Evolutionary conservation across 2,888 invertebrate species (phyloP).

Genomic region (Apodemia zela): DNA sequence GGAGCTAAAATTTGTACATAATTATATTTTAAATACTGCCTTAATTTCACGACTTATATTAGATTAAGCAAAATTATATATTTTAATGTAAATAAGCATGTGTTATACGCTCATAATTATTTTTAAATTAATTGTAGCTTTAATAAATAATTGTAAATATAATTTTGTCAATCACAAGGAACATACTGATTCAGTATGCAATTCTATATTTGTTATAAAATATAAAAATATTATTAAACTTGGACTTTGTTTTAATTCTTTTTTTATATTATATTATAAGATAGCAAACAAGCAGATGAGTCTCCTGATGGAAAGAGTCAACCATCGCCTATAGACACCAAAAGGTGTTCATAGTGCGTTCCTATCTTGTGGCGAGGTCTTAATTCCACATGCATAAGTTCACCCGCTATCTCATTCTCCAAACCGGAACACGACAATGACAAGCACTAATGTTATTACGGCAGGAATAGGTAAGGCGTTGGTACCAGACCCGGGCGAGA

Average conservation of each 20-base stretch:
- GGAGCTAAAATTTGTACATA: constrained; percentile 28
- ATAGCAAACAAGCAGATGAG: no score
- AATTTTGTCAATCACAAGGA: constrained; percentile 52
- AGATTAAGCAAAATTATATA: constrained; percentile 41
- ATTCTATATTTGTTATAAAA: constrained; percentile 79
- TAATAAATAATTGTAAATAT: constrained; percentile 65
- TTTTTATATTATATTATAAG: no score
- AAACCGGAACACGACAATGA: no score
- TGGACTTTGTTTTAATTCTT: constrained; percentile 28
- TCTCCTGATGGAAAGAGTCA: no score
- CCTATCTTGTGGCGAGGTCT: no score
- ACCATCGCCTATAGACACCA: no score
- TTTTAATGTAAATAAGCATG: constrained; percentile 44
- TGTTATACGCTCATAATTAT: constrained; percentile 43
- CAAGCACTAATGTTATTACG: no score
- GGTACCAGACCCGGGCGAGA: no score
- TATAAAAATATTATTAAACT: constrained; percentile 54
- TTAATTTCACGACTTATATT: constrained; percentile 60
- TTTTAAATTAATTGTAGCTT: constrained; percentile 64
- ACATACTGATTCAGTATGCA: constrained; percentile 59
- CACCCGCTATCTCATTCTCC: no score
- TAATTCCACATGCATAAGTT: no score
- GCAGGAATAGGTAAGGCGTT: no score
- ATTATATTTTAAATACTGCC: constrained; percentile 50
- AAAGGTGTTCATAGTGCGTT: no score